Evolutionary conservation across 2,888 invertebrate genomes (phyloP), one percentile per base, ranked within the genome.

Genomic region (Dusona sp.): DNA sequence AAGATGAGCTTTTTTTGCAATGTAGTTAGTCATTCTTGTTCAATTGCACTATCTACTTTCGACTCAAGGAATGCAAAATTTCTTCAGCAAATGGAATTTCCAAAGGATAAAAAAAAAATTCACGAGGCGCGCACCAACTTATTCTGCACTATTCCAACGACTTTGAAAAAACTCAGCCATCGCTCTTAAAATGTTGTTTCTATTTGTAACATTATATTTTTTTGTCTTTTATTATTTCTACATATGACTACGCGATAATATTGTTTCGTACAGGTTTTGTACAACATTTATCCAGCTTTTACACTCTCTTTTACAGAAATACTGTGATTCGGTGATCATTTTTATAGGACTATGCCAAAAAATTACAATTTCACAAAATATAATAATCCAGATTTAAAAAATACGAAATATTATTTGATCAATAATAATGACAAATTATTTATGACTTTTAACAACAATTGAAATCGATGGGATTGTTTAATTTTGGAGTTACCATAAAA

Each of bases 181-280:
- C 64, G 48, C 70, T 86, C 54, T 67, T 83, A 68, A 68, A 86
- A 83, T 83, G 75, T 74, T 79, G 68, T 70, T 68, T 25, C 74
- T 79, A 72, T 78, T 79, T 45, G 45, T 84, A 86, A 84, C 81
- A 78, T 65, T 81, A 85, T 25, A 81, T 82, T 48, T 45, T 42
- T 68, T 67, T 65, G 22, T 25, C 19, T 36, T 51, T 70, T 70
- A 68, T 51, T 74, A 61, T 61, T 38, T 79, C 64, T 84, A 84
- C 78, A 61, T 45, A 57, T 75, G 29, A 51, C 82, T 85, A 86
- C 48, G 70, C 77, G 79, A 48, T 84, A 82, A 84, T 86, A 86
- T 84, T 84, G 78, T 84, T 86, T 82, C 86, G 86, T 86, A 84
- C 86, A 86, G 78, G 51, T 84, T 86, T 86, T 86, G 81, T 86